A percentile compares a stretch with the other conserved stretches of the same genome.
Conservation (phyloP, 2,888 invertebrate genomes). For the Pegoplata infirma region DNA sequence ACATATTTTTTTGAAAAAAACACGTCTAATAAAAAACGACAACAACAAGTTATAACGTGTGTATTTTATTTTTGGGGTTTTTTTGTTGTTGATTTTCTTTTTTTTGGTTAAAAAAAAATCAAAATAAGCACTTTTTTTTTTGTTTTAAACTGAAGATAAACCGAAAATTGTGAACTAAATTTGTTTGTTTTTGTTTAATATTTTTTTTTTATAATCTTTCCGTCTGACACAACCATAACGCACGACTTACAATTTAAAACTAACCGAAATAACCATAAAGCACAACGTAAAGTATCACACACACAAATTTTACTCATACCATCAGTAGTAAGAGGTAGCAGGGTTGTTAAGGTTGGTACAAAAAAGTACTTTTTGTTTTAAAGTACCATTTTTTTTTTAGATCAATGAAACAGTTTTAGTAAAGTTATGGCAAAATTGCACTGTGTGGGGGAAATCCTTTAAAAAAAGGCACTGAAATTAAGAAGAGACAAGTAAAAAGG, state of each 20-base stretch:
- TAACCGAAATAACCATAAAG: conserved; percentile 43
- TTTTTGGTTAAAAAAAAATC: conserved; percentile 10
- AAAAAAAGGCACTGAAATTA: no score
- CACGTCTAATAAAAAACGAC: conserved; percentile 32
- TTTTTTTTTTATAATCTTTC: conserved; percentile 19
- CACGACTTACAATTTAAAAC: conserved; percentile 53
- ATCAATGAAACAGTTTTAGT: no score
- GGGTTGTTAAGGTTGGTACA: background rate
- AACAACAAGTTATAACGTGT: conserved; percentile 7
- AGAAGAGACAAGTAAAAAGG: no score
- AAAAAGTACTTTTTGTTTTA: background rate
- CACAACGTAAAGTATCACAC: conserved; percentile 31
- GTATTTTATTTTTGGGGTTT: no score
- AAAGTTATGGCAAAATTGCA: no score
- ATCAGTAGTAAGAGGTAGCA: background rate
- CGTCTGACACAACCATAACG: conserved; percentile 39
- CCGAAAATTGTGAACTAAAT: background rate
- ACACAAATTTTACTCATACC: conserved; percentile 6
- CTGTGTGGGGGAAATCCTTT: no score
- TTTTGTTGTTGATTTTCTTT: background rate
- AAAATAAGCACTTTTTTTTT: background rate
- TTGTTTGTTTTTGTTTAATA: conserved; percentile 13
- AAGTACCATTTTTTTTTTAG: no score
- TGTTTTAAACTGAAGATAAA: background rate
- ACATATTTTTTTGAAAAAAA: background rate